Evolutionary conservation across 2,113 vertebrate genomes (phyloP).

Genomic region (Ceratotherium simum): DNA sequence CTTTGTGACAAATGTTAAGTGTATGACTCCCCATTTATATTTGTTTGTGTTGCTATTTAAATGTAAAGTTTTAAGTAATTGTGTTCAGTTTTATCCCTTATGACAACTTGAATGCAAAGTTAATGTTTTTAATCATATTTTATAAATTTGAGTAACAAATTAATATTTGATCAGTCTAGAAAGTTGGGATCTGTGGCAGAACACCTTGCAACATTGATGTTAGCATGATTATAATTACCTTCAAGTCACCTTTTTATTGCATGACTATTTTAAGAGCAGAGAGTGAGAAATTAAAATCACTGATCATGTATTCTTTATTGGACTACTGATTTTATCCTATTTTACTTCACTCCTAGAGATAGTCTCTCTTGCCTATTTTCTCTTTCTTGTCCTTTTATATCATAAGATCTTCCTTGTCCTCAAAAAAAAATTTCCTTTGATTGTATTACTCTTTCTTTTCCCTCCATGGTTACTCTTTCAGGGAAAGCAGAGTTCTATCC

Average conservation of each 20-base stretch:
- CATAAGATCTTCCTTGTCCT: background rate
- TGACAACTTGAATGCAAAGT: background rate
- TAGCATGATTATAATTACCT: background rate
- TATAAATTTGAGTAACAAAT: background rate
- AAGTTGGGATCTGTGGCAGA: background rate
- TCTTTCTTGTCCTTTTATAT: background rate
- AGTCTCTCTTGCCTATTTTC: background rate
- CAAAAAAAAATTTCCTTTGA: background rate
- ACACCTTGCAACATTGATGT: background rate
- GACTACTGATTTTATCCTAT: background rate
- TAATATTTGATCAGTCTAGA: background rate
- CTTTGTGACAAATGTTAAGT: slow-evolving; percentile 10
- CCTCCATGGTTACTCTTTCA: background rate
- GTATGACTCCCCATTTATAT: background rate
- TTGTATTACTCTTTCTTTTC: background rate
- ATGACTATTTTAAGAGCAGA: background rate
- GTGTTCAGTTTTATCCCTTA: background rate
- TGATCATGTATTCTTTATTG: background rate
- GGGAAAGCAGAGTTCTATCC: too few relatives aligned
- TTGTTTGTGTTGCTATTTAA: background rate
- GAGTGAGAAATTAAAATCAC: background rate
- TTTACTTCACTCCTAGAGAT: background rate
- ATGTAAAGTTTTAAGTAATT: background rate
- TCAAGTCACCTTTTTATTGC: background rate
- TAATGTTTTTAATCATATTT: background rate